phyloP scores from a whole-genome alignment of 2,888 invertebrate species.

The Drosophila picticornis region DNA sequence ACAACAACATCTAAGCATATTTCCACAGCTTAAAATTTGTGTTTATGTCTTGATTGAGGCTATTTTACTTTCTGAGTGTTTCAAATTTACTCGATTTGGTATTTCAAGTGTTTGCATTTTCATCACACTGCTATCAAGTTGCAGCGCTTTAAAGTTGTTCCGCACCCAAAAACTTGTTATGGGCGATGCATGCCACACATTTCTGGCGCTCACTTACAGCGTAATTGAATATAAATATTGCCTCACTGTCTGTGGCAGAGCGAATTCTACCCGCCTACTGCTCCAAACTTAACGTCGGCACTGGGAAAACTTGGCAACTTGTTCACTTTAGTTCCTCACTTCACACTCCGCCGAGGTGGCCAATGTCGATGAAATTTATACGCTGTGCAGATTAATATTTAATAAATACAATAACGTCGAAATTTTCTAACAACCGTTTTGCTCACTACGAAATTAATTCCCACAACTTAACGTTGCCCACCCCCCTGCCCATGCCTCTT shows the following conservation, averaged over 20 bases:
- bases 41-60: not conserved
- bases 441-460: conserved; percentile 59
- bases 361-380: conserved; percentile 65
- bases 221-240: conserved; percentile 68
- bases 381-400: conserved; percentile 66
- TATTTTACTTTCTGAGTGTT: not conserved
- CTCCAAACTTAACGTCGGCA: not conserved
- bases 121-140: not conserved
- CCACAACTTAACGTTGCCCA: conserved; percentile 33
- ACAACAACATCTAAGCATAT: not conserved
- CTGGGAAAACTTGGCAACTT: conserved; percentile 48
- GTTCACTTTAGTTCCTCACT: conserved; percentile 41
- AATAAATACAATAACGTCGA: conserved; percentile 67
- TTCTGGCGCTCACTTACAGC: conserved; percentile 41
- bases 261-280: not conserved
- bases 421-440: conserved; percentile 58
- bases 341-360: conserved; percentile 43
- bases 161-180: not conserved
- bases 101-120: not conserved
- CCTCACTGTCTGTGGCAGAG: conserved; percentile 26
- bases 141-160: conserved; percentile 17
- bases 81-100: not conserved
- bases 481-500: not conserved
- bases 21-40: not conserved
- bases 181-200: conserved; percentile 21